These are phyloP conservation scores for Ophthalmolycus amberensis DNA, from an alignment of 2,113 vertebrate genomes.

Conservation along the genomic window DNA sequence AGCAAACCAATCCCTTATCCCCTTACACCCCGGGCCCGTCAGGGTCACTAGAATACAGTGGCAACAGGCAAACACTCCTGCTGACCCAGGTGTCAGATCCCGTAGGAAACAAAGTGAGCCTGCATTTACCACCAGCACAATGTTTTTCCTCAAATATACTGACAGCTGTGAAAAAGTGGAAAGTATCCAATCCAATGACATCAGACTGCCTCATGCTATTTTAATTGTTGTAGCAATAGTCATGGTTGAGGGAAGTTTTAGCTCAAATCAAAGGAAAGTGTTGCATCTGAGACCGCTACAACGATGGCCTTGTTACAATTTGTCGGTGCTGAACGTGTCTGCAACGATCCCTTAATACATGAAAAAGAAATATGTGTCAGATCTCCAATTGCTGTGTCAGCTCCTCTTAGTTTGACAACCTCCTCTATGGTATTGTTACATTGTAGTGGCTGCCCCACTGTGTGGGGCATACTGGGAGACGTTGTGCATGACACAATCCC, in stretches of 20 bases:
- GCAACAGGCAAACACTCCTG: conserved; percentile 72
- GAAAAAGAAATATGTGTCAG: conserved; percentile 51
- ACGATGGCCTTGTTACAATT: conserved; percentile 1
- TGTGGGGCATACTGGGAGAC: conserved; percentile 76
- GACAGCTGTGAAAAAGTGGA: conserved; percentile 21
- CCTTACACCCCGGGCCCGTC: conserved; percentile 75
- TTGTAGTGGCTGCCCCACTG: conserved; percentile 55
- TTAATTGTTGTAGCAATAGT: conserved; percentile 5
- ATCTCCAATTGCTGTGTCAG: conserved; percentile 50
- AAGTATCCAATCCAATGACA: conserved; percentile 36
- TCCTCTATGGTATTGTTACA: conserved; percentile 57
- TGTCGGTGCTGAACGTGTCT: conserved; percentile 16
- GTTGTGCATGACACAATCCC: conserved; percentile 83
- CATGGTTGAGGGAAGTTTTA: not conserved
- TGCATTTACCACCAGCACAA: conserved; percentile 18
- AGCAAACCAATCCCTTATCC: conserved; percentile 80
- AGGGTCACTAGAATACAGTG: conserved; percentile 75
- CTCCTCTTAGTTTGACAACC: conserved; percentile 50
- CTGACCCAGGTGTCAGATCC: conserved; percentile 78
- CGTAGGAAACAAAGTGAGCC: conserved; percentile 66
- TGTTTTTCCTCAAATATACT: conserved; percentile 6
- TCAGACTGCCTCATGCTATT: conserved; percentile 3
- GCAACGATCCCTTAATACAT: conserved; percentile 29
- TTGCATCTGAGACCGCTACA: conserved; percentile 14
- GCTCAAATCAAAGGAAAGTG: conserved; percentile 25